These are phyloP conservation scores for Anguilla obscura DNA, from an alignment of 2,797 vertebrate genomes.

Conservation along the genomic window DNA sequence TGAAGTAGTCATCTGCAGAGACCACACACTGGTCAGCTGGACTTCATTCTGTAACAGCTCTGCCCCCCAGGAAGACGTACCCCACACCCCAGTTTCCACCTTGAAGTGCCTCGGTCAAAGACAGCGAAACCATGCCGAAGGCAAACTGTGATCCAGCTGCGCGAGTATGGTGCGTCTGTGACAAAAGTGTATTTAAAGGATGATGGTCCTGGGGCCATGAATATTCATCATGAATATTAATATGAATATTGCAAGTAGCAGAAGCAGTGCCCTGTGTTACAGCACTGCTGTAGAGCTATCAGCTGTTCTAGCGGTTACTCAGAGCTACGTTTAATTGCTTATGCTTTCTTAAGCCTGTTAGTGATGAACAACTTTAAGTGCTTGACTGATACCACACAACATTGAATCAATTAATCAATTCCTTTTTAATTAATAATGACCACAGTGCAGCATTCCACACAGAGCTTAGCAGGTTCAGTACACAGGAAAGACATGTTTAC, in stretches of 20 bases:
- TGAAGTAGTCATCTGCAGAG: background rate
- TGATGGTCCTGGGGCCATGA: background rate
- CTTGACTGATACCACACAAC: constrained; percentile 18
- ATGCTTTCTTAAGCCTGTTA: background rate
- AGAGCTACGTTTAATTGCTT: background rate
- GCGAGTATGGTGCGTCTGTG: background rate
- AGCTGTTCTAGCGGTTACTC: background rate
- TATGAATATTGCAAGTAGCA: background rate
- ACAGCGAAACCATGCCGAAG: background rate
- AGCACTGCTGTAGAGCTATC: background rate
- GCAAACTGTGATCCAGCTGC: background rate
- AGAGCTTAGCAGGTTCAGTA: background rate
- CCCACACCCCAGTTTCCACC: background rate
- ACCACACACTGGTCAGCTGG: background rate
- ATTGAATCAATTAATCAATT: constrained; percentile 12
- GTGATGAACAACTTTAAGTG: background rate
- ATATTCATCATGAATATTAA: background rate
- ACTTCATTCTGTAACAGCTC: background rate
- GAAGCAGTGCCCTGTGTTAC: background rate
- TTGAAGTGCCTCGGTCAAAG: background rate
- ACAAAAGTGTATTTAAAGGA: background rate
- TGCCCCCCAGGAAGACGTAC: background rate
- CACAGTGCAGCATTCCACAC: background rate
- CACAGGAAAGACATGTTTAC: background rate
- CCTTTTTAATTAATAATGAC: constrained; percentile 12